Percentiles rank a stretch among this genome's conserved stretches.
phyloP scores from a whole-genome alignment of 2,113 vertebrate species.

The Oplegnathus fasciatus region DNA sequence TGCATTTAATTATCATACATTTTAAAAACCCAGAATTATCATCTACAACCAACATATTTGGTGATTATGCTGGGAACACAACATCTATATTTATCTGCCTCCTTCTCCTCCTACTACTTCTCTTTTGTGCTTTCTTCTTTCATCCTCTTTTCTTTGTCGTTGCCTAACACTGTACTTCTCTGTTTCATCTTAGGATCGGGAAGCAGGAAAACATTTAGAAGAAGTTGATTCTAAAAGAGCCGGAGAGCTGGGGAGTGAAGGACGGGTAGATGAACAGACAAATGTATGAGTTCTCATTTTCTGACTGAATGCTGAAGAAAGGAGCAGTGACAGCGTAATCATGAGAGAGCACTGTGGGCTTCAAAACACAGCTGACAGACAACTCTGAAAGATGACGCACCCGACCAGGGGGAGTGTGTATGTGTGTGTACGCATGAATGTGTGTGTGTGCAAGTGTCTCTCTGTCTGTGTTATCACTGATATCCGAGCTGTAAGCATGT shows the following conservation, averaged over 20 bases:
- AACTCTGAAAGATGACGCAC: conserved; percentile 63
- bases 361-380: conserved; percentile 65
- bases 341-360: conserved; percentile 65
- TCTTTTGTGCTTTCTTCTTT: conserved; percentile 50
- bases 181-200: conserved; percentile 34
- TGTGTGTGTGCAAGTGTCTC: background rate
- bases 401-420: conserved; percentile 12
- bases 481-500: conserved; percentile 30
- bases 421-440: background rate
- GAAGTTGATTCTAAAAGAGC: conserved; percentile 39
- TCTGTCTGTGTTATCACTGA: conserved; percentile 22
- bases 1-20: conserved; percentile 72
- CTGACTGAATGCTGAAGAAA: conserved; percentile 72
- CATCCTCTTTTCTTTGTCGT: conserved; percentile 32
- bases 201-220: conserved; percentile 53
- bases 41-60: conserved; percentile 63
- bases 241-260: conserved; percentile 19
- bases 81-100: conserved; percentile 67
- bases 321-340: conserved; percentile 75
- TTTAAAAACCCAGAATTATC: conserved; percentile 66
- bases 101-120: conserved; percentile 61
- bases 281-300: conserved; percentile 65
- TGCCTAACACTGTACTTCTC: conserved; percentile 17
- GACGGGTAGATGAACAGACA: conserved; percentile 53
- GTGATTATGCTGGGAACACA: conserved; percentile 59